Evolutionary conservation across 2,113 vertebrate species (phyloP), one percentile per base, ranked within the genome.

Genomic region (Eubucco bourcierii): DNA sequence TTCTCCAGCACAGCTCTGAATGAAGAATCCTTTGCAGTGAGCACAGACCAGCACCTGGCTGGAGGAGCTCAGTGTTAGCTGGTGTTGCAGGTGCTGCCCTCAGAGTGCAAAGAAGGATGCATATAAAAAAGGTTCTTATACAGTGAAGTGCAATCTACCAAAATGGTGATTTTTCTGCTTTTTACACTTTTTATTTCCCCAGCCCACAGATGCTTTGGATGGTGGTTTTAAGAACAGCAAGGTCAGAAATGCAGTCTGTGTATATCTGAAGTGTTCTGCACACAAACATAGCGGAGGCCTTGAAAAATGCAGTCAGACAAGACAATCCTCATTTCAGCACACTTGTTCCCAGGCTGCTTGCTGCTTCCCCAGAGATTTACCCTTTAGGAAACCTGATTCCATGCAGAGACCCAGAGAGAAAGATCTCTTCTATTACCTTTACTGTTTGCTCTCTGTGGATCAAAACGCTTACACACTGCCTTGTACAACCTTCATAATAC

Each of bases 21-120:
- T 33, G 24, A 72, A 68, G 56, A 88, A 28, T 34, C 29, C 7
- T n/a, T 73, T 23, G 21, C 4, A 1, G 12, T 63, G 52, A 68
- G 58, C 55, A 53, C 23, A 67, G 37, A 34, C 34, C 3, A 8
- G 66, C 17, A 60, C 7, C 19, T 15, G 39, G n/a, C 67, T 47
- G 41, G 27, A 56, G 15, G 12, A 82, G 31, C 15, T 4, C 0
- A 2, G 4, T 19, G 33, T 66, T 67, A 89, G 17, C 31, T 56
- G 21, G 4, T n/a, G 23, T 55, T 59, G 15, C 58, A n/a, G 64
- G 28, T 66, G 24, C 66, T 80, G 59, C 8, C 12, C 46, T 77
- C 63, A 17, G 47, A 2, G 31, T 31, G 6, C 21, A 13, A 12
- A 1, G 12, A 25, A 33, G 1, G 0, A 37, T 31, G 17, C 4